Evolutionary conservation across 2,888 invertebrate species (phyloP).

Genomic region (Seira sanloemensis): DNA sequence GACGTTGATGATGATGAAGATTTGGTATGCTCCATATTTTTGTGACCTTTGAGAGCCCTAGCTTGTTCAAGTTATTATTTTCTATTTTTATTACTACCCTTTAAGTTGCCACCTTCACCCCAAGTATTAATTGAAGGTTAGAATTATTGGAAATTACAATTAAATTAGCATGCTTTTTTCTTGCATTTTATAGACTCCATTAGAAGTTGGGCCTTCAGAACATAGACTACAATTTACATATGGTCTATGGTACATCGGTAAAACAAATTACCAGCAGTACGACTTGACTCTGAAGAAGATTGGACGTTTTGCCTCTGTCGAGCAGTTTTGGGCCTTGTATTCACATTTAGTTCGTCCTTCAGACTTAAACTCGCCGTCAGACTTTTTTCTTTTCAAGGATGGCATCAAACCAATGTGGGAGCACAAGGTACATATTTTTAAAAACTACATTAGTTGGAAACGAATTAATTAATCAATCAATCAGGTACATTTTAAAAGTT

Average conservation of each 20-base stretch:
- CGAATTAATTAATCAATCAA: neutral
- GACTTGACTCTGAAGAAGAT: slow-evolving; percentile 91
- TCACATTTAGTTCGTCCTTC: slow-evolving; percentile 84
- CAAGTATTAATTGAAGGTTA: neutral
- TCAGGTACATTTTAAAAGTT: neutral
- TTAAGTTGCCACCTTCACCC: too few relatives aligned
- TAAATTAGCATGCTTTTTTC: slow-evolving; percentile 18
- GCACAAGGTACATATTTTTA: slow-evolving; percentile 74
- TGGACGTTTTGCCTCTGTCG: slow-evolving; percentile 92
- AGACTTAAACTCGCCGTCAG: slow-evolving; percentile 91
- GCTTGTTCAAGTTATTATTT: neutral
- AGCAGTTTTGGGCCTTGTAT: slow-evolving; percentile 98
- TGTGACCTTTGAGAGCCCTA: neutral
- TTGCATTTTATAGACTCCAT: slow-evolving; percentile 78
- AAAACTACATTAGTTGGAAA: neutral
- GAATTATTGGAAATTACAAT: neutral
- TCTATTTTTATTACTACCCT: neutral
- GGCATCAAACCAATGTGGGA: slow-evolving; percentile 99
- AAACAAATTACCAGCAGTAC: slow-evolving; percentile 79
- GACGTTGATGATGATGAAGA: slow-evolving; percentile 73
- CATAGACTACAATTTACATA: slow-evolving; percentile 95
- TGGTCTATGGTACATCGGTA: slow-evolving; percentile 90
- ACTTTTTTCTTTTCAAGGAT: slow-evolving; percentile 97
- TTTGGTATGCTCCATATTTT: slow-evolving; percentile 65
- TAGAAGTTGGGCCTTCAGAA: slow-evolving; percentile 88